phyloP scores from a whole-genome alignment of 2,888 invertebrate genomes.

The Mythimna pallens region DNA sequence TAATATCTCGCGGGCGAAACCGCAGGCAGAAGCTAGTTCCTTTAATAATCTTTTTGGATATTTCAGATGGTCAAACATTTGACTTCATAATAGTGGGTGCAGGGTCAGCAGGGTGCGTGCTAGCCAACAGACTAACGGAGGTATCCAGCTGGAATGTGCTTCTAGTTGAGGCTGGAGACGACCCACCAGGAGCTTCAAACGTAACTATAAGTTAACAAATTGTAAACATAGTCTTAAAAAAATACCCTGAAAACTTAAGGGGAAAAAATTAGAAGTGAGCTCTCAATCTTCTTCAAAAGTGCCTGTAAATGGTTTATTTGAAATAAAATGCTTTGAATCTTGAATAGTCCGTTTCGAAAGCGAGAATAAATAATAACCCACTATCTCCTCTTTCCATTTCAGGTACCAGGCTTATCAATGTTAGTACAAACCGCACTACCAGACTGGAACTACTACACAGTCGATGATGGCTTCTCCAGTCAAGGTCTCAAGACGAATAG shows the following conservation, averaged over 20 bases:
- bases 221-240: background rate
- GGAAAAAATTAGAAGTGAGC: too few relatives aligned
- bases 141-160: constrained; percentile 66
- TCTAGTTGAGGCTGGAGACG: constrained; percentile 70
- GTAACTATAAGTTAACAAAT: constrained; percentile 35
- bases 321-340: background rate
- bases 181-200: constrained; percentile 88
- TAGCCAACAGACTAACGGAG: constrained; percentile 72
- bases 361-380: background rate
- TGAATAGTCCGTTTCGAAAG: background rate
- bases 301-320: too few relatives aligned
- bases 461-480: constrained; percentile 71
- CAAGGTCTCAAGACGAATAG: constrained; percentile 67
- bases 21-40: background rate
- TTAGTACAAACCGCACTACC: constrained; percentile 77
- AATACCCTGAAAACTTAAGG: too few relatives aligned
- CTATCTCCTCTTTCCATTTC: constrained; percentile 38
- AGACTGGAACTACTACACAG: constrained; percentile 91
- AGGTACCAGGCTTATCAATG: constrained; percentile 66
- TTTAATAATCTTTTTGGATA: background rate
- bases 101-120: constrained; percentile 70
- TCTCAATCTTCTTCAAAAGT: too few relatives aligned
- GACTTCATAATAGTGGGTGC: constrained; percentile 84
- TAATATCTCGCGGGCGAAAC: too few relatives aligned
- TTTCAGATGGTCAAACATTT: constrained; percentile 71